These are phyloP conservation scores for Hipparchia semele DNA, from an alignment of 2,888 invertebrate species.

Conservation along the genomic window DNA sequence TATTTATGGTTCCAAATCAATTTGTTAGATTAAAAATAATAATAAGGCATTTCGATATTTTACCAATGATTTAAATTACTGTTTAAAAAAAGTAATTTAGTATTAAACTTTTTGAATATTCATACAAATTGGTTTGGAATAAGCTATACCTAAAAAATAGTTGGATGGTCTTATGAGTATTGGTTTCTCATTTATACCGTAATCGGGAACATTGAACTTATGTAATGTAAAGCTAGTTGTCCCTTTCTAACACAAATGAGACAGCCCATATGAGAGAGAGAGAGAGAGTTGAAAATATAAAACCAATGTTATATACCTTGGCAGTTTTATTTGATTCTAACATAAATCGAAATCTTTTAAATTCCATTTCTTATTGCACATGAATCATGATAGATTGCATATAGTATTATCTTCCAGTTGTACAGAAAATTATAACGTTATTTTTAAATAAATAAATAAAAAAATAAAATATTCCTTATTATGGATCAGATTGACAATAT, in stretches of 20 bases:
- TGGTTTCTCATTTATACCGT: conserved; percentile 21
- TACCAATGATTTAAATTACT: background rate
- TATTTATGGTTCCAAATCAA: conserved; percentile 18
- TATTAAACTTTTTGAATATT: background rate
- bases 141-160: background rate
- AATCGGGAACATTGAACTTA: conserved; percentile 3
- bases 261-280: background rate
- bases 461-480: too few species aligned
- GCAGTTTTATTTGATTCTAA: conserved; percentile 18
- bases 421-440: too few species aligned
- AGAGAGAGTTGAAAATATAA: conserved; percentile 23
- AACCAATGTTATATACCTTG: conserved; percentile 16
- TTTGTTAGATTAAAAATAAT: conserved; percentile 4
- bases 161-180: conserved; percentile 30
- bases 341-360: background rate
- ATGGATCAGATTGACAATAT: too few species aligned
- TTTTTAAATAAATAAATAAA: too few species aligned
- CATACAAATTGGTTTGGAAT: conserved; percentile 20
- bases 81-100: background rate
- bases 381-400: too few species aligned
- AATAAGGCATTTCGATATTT: background rate
- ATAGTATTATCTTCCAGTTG: too few species aligned
- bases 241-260: conserved; percentile 10
- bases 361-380: too few species aligned
- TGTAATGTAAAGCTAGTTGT: conserved; percentile 14